Percentiles rank a stretch among this genome's conserved stretches.
These are phyloP conservation scores for Xestobium rufovillosum DNA, from an alignment of 2,888 invertebrate genomes.

Conservation along the genomic window DNA sequence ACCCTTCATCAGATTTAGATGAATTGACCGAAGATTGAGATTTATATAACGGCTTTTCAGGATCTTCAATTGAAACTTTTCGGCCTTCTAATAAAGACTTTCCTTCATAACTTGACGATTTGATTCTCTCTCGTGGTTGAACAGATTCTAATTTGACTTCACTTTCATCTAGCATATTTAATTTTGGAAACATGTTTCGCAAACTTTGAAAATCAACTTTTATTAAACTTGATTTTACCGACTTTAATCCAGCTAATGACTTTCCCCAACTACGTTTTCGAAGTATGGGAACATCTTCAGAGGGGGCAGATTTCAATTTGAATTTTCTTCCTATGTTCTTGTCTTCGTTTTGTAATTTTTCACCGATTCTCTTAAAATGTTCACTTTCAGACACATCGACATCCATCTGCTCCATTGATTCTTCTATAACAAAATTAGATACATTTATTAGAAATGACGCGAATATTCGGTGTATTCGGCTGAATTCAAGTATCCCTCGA, in stretches of 20 bases:
- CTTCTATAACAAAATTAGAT: no score
- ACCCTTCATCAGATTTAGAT: slow-evolving; percentile 31
- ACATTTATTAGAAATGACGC: no score
- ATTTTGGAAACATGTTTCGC: slow-evolving; percentile 33
- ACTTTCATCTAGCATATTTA: slow-evolving; percentile 36
- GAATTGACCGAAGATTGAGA: slow-evolving; percentile 27
- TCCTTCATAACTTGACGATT: slow-evolving; percentile 19
- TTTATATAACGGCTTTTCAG: slow-evolving; percentile 27
- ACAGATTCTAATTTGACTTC: slow-evolving; percentile 34
- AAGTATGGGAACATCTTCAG: neutral
- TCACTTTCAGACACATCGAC: slow-evolving; percentile 2
- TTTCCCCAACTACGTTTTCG: neutral
- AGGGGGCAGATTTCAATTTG: no score
- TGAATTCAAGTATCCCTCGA: no score
- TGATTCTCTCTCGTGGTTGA: slow-evolving; percentile 22
- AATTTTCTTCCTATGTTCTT: no score
- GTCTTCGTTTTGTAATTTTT: neutral
- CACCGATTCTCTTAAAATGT: neutral
- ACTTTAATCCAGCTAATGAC: slow-evolving; percentile 12
- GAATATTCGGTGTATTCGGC: no score
- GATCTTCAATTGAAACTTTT: slow-evolving; percentile 27
- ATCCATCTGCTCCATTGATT: slow-evolving; percentile 3
- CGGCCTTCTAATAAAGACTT: slow-evolving; percentile 27
- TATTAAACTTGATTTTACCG: slow-evolving; percentile 15
- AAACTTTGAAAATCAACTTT: slow-evolving; percentile 32